A percentile compares a stretch with the other conserved stretches of the same genome.
Conservation (phyloP, 1,140 invertebrate species). For the Sycophaga agraensis region DNA sequence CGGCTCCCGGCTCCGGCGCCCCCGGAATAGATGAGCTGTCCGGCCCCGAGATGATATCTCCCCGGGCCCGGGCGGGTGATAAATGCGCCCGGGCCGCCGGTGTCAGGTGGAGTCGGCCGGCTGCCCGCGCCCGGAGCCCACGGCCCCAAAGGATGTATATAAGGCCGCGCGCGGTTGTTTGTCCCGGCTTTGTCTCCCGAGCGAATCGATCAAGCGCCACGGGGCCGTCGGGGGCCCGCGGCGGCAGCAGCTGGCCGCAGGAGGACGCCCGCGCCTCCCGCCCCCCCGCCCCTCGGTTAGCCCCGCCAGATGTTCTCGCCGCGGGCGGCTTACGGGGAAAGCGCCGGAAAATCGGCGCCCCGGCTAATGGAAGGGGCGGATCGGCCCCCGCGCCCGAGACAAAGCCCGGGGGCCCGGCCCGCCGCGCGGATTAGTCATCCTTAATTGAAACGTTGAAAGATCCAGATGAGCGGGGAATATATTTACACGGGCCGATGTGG, state of each 20-base stretch:
- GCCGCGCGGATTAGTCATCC: too few species aligned
- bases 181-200: constrained; percentile 40
- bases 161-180: constrained; percentile 33
- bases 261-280: not conserved
- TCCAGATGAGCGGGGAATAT: too few species aligned
- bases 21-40: constrained; percentile 50
- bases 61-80: constrained; percentile 46
- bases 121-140: not conserved
- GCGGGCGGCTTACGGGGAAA: not conserved
- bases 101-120: constrained; percentile 38
- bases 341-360: constrained; percentile 3
- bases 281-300: too few species aligned
- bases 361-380: constrained; percentile 25
- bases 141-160: not conserved
- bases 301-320: too few species aligned
- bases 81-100: constrained; percentile 45
- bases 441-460: too few species aligned
- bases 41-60: constrained; percentile 54
- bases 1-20: constrained; percentile 32
- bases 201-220: constrained; percentile 45
- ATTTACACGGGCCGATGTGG: too few species aligned
- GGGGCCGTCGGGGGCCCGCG: not conserved
- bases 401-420: too few species aligned
- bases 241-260: too few species aligned
- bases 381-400: too few species aligned